These are phyloP conservation scores for Carposina sasakii DNA, from an alignment of 1,140 invertebrate species.

Conservation along the genomic window DNA sequence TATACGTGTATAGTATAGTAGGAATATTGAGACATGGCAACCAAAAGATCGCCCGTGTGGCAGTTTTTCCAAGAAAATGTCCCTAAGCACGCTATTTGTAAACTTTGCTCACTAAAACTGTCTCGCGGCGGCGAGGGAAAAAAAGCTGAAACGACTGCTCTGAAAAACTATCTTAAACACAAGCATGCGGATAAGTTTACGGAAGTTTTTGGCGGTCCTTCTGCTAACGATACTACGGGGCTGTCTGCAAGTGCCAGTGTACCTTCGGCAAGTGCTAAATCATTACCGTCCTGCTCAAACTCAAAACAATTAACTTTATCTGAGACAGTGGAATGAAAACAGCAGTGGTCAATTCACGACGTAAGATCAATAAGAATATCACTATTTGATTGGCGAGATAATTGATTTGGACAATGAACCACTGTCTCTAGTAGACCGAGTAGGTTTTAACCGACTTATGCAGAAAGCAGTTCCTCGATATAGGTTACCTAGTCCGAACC, in stretches of 20 bases:
- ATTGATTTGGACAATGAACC: conserved; percentile 33
- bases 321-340: conserved; percentile 24
- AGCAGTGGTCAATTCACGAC: conserved; percentile 27
- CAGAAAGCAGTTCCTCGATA: conserved; percentile 24
- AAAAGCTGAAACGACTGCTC: conserved; percentile 25
- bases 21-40: no score
- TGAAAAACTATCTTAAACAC: conserved; percentile 26
- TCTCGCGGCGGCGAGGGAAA: no score
- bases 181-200: conserved; percentile 24
- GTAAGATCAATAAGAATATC: conserved; percentile 27
- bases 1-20: no score
- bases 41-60: no score
- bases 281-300: conserved; percentile 20
- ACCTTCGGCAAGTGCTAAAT: conserved; percentile 13
- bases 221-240: conserved; percentile 15
- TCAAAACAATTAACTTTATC: conserved; percentile 18
- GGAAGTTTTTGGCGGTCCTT: conserved; percentile 13
- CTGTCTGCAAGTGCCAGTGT: conserved; percentile 18
- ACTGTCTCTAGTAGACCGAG: conserved; percentile 27
- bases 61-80: no score
- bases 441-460: conserved; percentile 26
- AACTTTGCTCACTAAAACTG: no score
- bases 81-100: no score
- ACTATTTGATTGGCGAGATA: conserved; percentile 33
- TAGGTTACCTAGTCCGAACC: conserved; percentile 27